These are phyloP conservation scores for Drosophila virilis DNA, from an alignment of 1,140 invertebrate genomes.

Conservation along the genomic window DNA sequence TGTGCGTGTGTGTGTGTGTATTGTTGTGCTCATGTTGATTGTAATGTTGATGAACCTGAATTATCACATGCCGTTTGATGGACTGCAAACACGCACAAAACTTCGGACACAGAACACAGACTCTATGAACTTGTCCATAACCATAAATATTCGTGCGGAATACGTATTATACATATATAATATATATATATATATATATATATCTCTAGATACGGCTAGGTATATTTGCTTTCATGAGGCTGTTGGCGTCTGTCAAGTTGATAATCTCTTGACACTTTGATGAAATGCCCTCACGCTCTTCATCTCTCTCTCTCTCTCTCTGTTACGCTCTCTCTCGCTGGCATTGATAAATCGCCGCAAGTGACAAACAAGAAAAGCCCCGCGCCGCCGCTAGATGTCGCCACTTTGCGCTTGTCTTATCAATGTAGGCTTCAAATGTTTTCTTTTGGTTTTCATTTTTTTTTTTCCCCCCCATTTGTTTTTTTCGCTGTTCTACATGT, in stretches of 20 bases:
- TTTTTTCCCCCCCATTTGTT: conserved; percentile 24
- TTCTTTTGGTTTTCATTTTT: conserved; percentile 15
- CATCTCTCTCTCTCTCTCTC: conserved; percentile 22
- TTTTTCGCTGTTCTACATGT: conserved; percentile 65
- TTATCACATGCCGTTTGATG: conserved; percentile 79
- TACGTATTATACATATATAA: neutral
- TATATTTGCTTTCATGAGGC: conserved; percentile 21
- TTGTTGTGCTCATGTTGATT: conserved; percentile 63
- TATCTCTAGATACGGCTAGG: neutral
- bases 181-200: conserved; percentile 14
- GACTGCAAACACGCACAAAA: conserved; percentile 74
- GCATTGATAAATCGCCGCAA: conserved; percentile 82
- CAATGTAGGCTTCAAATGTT: conserved; percentile 51
- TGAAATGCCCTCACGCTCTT: conserved; percentile 64
- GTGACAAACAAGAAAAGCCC: conserved; percentile 74
- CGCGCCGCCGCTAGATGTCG: conserved; percentile 51
- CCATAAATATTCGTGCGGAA: conserved; percentile 17
- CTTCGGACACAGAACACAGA: conserved; percentile 21
- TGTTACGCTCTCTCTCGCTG: conserved; percentile 25
- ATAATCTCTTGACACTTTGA: conserved; percentile 82
- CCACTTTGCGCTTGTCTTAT: conserved; percentile 48
- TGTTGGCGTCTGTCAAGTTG: conserved; percentile 58
- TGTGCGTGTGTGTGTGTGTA: conserved; percentile 26
- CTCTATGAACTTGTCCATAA: conserved; percentile 6
- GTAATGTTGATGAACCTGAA: conserved; percentile 82